Conservation (phyloP, 2,888 invertebrate species). For the Cephus runcator region DNA sequence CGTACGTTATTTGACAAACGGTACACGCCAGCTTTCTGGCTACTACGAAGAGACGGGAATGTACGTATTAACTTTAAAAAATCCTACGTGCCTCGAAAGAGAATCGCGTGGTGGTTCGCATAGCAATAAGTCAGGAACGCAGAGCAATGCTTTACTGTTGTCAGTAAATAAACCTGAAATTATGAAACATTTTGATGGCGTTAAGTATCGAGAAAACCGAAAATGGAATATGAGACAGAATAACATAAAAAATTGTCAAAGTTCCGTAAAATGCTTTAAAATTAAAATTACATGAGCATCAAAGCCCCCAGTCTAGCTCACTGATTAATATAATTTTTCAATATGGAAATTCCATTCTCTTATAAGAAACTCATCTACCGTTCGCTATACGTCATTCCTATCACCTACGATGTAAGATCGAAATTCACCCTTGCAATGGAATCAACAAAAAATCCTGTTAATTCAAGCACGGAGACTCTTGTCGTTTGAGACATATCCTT, state of each 20-base stretch:
- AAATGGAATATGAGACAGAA: not conserved
- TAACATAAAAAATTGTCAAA: not conserved
- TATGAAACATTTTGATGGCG: not conserved
- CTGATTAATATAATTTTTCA: not conserved
- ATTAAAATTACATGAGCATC: not conserved
- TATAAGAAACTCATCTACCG: not conserved
- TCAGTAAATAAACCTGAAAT: not conserved
- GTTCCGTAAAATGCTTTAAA: not conserved
- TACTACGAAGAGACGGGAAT: constrained; percentile 5
- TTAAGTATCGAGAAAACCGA: not conserved
- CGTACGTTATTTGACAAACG: not conserved
- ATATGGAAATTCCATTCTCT: not conserved
- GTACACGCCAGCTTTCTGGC: not conserved
- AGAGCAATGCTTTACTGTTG: not conserved
- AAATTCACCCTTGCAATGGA: not conserved
- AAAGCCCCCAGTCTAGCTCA: not conserved
- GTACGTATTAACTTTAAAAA: constrained; percentile 18
- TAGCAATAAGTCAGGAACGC: not conserved
- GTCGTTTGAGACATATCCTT: not conserved
- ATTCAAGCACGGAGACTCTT: not conserved
- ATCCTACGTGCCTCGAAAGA: constrained; percentile 17
- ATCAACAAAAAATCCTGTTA: not conserved
- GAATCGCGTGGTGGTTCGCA: not conserved
- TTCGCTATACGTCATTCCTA: not conserved
- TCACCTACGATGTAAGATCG: not conserved